Base-by-base conservation (phyloP, 1,140 invertebrate genomes). In the Leptinotarsa lineolata region DNA sequence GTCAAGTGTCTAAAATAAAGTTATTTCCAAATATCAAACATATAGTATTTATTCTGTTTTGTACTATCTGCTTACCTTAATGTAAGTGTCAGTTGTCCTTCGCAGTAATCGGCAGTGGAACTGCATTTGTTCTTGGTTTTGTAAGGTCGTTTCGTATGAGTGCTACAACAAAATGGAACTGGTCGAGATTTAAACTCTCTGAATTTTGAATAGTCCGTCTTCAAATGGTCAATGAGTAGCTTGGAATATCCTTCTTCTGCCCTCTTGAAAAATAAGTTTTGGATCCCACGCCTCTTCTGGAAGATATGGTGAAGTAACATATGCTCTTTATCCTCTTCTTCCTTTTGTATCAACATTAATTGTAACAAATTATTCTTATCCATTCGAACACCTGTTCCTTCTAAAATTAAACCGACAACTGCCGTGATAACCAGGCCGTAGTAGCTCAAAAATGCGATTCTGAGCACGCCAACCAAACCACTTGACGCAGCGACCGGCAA, bases 151-250 rank as follows among this genome's bases (percentile, higher is more conserved):
- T n/a, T n/a, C n/a, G n/a, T n/a, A n/a, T n/a, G n/a, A n/a, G n/a
- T n/a, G n/a, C 24, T 24, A 24, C 24, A 45, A 68, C 67, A 68
- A 68, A 68, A 68, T 68, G 44, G 48, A 45, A 68, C 18, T 68
- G 15, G n/a, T 68, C 39, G 45, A 18, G 3, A 68, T 68, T 68
- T 45, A 68, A 68, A 68, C 6, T 68, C 44, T 46, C 44, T 45
- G 22, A 60, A 60, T 60, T 46, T 68, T 8, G 11, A 45, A 45
- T 46, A 16, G 12, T 20, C 18, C 30, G 54, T 24, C 59, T 58
- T 70, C 22, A 70, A 70, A 48, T 70, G 48, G 54, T 69, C 59
- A 48, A 70, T 70, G 21, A 60, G 68, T 13, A 70, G 48, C 54
- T 48, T 70, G 48, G 22, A 70, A 60, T 13, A 61, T 61, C 18